Base-by-base conservation (phyloP, 2,888 invertebrate species). In the Megamerina dolium region DNA sequence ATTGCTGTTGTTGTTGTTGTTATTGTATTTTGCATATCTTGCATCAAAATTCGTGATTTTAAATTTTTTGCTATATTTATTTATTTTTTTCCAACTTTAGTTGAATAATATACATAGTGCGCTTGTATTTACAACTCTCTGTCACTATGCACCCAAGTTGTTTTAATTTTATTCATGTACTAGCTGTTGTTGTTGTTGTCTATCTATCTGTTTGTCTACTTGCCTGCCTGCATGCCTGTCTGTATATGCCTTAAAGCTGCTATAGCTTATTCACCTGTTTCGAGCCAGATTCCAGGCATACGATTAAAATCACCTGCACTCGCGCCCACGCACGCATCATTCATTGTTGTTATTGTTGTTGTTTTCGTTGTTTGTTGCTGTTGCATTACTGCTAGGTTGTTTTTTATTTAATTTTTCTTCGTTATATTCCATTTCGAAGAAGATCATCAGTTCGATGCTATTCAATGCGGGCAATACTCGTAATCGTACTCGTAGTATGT, bases 231-330 rank as follows among this genome's bases (percentile, higher is more conserved):
- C n/a, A n/a, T n/a, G n/a, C n/a, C n/a, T n/a, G n/a, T n/a, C n/a
- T n/a, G n/a, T n/a, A n/a, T n/a, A n/a, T n/a, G n/a, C n/a, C n/a
- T n/a, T n/a, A n/a, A n/a, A n/a, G n/a, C n/a, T n/a, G n/a, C n/a
- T n/a, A n/a, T 27, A 12, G 9, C 10, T 19, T 43, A 38, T 65
- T 64, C 64, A 64, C 64, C 64, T 64, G 64, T 64, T 64, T 58
- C n/a, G 59, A 62, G 57, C 55, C 64, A 64, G 66, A 66, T 64
- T 64, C 61, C 66, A 54, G 62, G 60, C 63, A 63, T 62, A 56
- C 64, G 64, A 64, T 64, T 66, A 66, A 64, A 64, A 64, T 64
- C 64, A 64, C 66, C 64, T 64, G 66, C 64, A 33, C 19, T 19
- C 18, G 34, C 34, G 34, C 19, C 19, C 34, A 17, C 34, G 18